phyloP scores from a whole-genome alignment of 1,140 invertebrate genomes.

The Drosophila busckii region DNA sequence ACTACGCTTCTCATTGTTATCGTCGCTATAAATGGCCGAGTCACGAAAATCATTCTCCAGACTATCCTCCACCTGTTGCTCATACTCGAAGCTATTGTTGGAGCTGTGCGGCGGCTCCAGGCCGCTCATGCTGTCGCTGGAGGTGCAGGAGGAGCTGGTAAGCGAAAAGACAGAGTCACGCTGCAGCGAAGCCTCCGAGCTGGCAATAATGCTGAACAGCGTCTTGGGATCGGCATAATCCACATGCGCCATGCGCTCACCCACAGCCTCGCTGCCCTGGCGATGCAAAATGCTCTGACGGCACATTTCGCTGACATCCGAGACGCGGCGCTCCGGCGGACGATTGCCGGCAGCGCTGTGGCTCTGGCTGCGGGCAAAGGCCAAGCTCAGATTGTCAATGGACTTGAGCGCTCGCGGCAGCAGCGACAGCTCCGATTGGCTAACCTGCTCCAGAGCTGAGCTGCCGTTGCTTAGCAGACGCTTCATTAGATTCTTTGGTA shows the following conservation, averaged over 20 bases:
- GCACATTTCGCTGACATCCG: slow-evolving; percentile 73
- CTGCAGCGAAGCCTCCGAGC: slow-evolving; percentile 78
- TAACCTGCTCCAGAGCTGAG: slow-evolving; percentile 36
- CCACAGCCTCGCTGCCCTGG: slow-evolving; percentile 89
- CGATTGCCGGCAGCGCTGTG: no score
- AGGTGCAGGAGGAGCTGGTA: slow-evolving; percentile 81
- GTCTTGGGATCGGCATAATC: slow-evolving; percentile 90
- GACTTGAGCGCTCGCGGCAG: slow-evolving; percentile 62
- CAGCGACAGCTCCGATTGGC: slow-evolving; percentile 60
- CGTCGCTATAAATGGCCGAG: slow-evolving; percentile 91
- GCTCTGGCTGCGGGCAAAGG: slow-evolving; percentile 53
- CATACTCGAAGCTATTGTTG: slow-evolving; percentile 60
- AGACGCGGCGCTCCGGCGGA: slow-evolving; percentile 68
- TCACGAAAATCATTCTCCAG: slow-evolving; percentile 85
- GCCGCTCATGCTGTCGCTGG: slow-evolving; percentile 81
- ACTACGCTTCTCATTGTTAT: slow-evolving; percentile 81
- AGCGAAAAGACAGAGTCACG: slow-evolving; percentile 82
- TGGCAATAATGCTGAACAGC: slow-evolving; percentile 80
- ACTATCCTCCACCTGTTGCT: slow-evolving; percentile 71
- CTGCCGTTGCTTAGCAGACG: slow-evolving; percentile 37
- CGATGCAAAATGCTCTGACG: slow-evolving; percentile 82
- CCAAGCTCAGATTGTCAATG: slow-evolving; percentile 56
- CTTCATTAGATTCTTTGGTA: slow-evolving; percentile 62
- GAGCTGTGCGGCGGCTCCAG: slow-evolving; percentile 30
- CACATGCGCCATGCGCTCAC: slow-evolving; percentile 91